Evolutionary conservation across 2,888 invertebrate species (phyloP).

Genomic region (Drosophila putrida): DNA sequence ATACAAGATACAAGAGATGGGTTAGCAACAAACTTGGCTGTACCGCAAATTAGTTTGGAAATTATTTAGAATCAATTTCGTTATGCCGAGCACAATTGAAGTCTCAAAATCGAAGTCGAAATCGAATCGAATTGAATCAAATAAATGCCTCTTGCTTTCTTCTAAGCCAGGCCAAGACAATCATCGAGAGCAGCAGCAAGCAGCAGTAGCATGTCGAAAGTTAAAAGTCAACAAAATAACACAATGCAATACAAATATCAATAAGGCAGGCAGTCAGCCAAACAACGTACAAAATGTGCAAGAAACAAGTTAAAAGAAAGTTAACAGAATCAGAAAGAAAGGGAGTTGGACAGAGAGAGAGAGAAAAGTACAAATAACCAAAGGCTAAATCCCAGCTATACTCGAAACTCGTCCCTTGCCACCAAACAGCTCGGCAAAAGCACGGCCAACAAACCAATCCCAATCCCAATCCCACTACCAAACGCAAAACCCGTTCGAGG

Average conservation of each 20-base stretch:
- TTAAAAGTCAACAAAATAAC: constrained; percentile 73
- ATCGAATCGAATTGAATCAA: constrained; percentile 2
- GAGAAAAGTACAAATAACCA: constrained; percentile 68
- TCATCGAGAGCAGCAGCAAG: constrained; percentile 19
- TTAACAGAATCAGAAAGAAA: constrained; percentile 53
- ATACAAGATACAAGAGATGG: no score
- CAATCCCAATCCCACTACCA: neutral
- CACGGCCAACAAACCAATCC: constrained; percentile 26
- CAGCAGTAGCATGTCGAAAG: constrained; percentile 56
- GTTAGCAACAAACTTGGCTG: neutral
- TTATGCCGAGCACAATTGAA: constrained; percentile 55
- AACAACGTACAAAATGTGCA: constrained; percentile 64
- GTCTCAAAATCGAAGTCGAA: constrained; percentile 22
- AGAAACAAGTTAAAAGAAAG: constrained; percentile 80
- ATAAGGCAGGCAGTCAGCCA: constrained; percentile 57
- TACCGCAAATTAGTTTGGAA: constrained; percentile 57
- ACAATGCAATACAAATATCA: constrained; percentile 80
- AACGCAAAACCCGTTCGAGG: constrained; percentile 43
- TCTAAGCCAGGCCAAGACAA: constrained; percentile 18
- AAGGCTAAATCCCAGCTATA: constrained; percentile 58
- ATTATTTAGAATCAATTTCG: constrained; percentile 69
- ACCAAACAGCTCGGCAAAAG: constrained; percentile 3
- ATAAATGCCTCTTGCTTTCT: constrained; percentile 1
- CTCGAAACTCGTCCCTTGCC: constrained; percentile 18
- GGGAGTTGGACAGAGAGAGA: neutral